phyloP scores from a whole-genome alignment of 2,113 vertebrate species.

The human (Homo sapiens) region GRCh38 chr2:2201001-2201500 shows the following conservation, averaged over 20 bases:
- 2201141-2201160: neutral
- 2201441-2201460: too few species aligned
- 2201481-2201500: too few species aligned
- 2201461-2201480: too few species aligned
- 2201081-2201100: neutral
- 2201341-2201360: neutral
- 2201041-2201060: too few species aligned
- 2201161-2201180: neutral
- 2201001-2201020: neutral
- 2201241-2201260: too few species aligned
- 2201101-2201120: neutral
- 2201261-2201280: rapidly evolving
- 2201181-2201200: rapidly evolving
- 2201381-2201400: neutral
- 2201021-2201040: neutral
- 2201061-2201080: neutral
- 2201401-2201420: neutral
- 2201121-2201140: neutral
- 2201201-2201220: rapidly evolving
- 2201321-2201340: neutral
- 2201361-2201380: neutral
- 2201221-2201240: rapidly evolving
- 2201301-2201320: rapidly evolving
- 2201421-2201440: rapidly evolving
- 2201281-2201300: rapidly evolving